phyloP scores from a whole-genome alignment of 2,797 vertebrate species.

The Chaenodraco wilsoni region DNA sequence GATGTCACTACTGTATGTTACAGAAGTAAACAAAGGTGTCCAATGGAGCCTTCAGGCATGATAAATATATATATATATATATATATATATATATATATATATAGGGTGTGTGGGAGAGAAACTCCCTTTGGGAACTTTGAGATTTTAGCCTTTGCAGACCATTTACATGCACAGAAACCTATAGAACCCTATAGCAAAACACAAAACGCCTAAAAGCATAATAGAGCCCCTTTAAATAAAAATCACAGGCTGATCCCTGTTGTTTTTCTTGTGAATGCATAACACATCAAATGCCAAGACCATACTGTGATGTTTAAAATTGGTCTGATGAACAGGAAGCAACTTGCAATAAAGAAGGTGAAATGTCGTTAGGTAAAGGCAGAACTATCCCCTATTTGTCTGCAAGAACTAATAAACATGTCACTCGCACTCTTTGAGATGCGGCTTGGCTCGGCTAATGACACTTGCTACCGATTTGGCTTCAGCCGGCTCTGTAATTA shows the following conservation, averaged over 20 bases:
- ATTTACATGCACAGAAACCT: too few relatives aligned
- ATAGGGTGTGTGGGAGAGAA: too few relatives aligned
- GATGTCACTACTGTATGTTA: too few relatives aligned
- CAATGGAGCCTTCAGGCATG: too few relatives aligned
- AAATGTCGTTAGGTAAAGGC: conserved; percentile 57
- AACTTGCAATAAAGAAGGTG: conserved; percentile 29
- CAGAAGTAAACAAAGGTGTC: too few relatives aligned
- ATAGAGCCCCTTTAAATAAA: not conserved
- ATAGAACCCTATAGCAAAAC: too few relatives aligned
- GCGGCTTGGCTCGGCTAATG: conserved; percentile 67
- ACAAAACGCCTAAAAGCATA: too few relatives aligned
- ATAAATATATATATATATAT: too few relatives aligned
- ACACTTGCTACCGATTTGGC: conserved; percentile 71
- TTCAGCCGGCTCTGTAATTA: conserved; percentile 73
- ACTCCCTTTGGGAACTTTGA: too few relatives aligned
- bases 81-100: too few relatives aligned
- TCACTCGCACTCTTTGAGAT: conserved; percentile 58
- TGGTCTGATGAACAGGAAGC: conserved; percentile 1
- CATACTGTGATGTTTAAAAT: not conserved
- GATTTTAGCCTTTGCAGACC: too few relatives aligned
- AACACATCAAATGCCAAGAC: not conserved
- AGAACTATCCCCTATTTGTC: conserved; percentile 67
- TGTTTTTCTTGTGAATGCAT: not conserved
- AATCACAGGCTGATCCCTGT: not conserved
- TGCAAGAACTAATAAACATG: conserved; percentile 73